Percentiles rank a stretch among this genome's conserved stretches.
Evolutionary conservation across 2,797 vertebrate genomes (phyloP).

Genomic region (Natrix natrix): DNA sequence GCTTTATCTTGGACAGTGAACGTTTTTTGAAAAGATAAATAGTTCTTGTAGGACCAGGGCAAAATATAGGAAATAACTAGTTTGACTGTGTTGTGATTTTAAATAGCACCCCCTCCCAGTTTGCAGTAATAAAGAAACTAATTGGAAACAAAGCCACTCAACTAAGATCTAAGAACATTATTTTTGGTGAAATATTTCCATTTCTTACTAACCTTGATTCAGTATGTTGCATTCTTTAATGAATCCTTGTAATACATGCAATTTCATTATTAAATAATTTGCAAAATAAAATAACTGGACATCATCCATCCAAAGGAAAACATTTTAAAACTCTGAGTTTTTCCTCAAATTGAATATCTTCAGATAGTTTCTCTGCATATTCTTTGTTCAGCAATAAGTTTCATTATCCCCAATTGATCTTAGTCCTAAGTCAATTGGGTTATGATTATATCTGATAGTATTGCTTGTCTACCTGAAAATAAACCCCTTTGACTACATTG

Average conservation of each 20-base stretch:
- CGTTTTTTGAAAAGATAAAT: constrained; percentile 41
- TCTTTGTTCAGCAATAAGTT: background rate
- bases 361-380: background rate
- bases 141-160: constrained; percentile 50
- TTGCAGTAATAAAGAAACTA: constrained; percentile 46
- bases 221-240: background rate
- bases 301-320: background rate
- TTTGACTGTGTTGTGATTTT: constrained; percentile 48
- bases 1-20: constrained; percentile 10
- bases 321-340: background rate
- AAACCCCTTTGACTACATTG: background rate
- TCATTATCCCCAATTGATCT: background rate
- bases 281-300: background rate
- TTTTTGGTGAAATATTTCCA: background rate
- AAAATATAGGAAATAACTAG: background rate
- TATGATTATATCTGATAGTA: background rate
- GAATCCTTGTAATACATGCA: background rate
- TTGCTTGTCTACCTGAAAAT: background rate
- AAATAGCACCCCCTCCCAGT: constrained; percentile 34
- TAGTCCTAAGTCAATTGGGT: background rate
- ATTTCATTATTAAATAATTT: background rate
- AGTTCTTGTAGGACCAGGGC: background rate
- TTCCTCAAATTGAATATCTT: background rate
- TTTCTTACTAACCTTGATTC: constrained; percentile 8
- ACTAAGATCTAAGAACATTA: constrained; percentile 16